Evolutionary conservation across 2,113 vertebrate species (phyloP).

Genomic region (Murina feae): DNA sequence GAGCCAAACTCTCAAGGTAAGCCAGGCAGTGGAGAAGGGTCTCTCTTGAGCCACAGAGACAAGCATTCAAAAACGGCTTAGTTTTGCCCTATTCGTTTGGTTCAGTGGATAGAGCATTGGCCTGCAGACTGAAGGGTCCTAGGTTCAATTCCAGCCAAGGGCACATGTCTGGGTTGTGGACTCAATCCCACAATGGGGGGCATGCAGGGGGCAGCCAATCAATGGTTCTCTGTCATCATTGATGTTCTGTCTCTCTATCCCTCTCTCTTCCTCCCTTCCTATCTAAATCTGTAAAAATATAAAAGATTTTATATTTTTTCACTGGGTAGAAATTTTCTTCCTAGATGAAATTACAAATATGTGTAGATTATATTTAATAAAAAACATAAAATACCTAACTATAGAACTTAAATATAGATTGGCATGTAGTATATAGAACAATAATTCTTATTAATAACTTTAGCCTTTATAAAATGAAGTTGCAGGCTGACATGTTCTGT

Average conservation of each 20-base stretch:
- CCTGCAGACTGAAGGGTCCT: too few relatives aligned
- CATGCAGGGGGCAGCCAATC: too few relatives aligned
- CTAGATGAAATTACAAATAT: conserved; percentile 91
- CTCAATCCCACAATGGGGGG: too few relatives aligned
- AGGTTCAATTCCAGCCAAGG: too few relatives aligned
- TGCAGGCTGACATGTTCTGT: conserved; percentile 89
- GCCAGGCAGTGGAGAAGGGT: not conserved
- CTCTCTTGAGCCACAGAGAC: not conserved
- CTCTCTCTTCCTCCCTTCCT: too few relatives aligned
- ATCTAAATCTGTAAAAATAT: conserved; percentile 89
- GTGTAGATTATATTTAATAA: conserved; percentile 99
- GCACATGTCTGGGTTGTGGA: too few relatives aligned
- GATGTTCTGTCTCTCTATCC: too few relatives aligned
- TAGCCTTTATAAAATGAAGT: conserved; percentile 88
- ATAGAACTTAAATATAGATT: conserved; percentile 95
- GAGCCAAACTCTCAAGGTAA: conserved; percentile 99
- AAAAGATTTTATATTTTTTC: conserved; percentile 93
- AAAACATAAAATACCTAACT: conserved; percentile 94
- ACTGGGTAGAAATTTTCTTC: conserved; percentile 89
- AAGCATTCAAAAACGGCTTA: not conserved
- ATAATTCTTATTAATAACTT: conserved; percentile 91
- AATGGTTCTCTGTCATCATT: too few relatives aligned
- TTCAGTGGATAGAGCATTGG: too few relatives aligned
- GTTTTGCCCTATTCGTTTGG: not conserved
- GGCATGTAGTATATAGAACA: conserved; percentile 91